Percentiles rank a stretch among this genome's conserved stretches.
These are phyloP conservation scores for Python bivittatus DNA, from an alignment of 2,113 vertebrate species.

Conservation along the genomic window DNA sequence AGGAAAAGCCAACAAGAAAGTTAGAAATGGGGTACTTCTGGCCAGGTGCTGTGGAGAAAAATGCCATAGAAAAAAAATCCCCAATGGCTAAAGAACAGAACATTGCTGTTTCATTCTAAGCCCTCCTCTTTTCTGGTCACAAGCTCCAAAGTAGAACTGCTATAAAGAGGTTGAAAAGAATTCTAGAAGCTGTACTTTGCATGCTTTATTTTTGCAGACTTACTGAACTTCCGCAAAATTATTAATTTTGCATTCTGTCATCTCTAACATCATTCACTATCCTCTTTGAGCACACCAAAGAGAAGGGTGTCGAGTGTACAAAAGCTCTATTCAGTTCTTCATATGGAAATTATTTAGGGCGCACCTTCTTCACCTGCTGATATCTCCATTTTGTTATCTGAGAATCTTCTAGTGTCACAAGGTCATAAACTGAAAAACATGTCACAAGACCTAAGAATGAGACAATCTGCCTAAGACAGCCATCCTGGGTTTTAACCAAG, in stretches of 20 bases:
- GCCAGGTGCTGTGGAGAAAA: too few species aligned
- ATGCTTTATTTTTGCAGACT: constrained; percentile 5
- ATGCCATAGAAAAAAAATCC: too few species aligned
- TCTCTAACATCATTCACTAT: not conserved
- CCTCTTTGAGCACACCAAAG: not conserved
- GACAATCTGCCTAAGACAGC: not conserved
- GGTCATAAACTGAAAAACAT: not conserved
- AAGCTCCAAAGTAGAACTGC: too few species aligned
- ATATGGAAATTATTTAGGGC: not conserved
- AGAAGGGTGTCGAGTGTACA: not conserved
- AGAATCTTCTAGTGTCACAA: not conserved
- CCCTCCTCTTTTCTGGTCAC: too few species aligned
- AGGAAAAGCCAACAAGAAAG: too few species aligned
- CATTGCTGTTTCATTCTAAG: too few species aligned
- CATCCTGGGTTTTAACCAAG: not conserved
- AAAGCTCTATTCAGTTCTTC: not conserved
- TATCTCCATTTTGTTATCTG: not conserved
- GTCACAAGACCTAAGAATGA: not conserved
- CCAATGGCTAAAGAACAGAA: too few species aligned
- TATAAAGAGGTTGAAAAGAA: too few species aligned
- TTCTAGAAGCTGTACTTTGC: not conserved
- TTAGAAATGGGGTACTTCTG: too few species aligned
- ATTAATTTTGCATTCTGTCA: constrained; percentile 13
- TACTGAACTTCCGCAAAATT: not conserved
- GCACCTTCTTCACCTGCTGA: not conserved